Conservation (phyloP, 2,888 invertebrate species). For the Protonemura montana region DNA sequence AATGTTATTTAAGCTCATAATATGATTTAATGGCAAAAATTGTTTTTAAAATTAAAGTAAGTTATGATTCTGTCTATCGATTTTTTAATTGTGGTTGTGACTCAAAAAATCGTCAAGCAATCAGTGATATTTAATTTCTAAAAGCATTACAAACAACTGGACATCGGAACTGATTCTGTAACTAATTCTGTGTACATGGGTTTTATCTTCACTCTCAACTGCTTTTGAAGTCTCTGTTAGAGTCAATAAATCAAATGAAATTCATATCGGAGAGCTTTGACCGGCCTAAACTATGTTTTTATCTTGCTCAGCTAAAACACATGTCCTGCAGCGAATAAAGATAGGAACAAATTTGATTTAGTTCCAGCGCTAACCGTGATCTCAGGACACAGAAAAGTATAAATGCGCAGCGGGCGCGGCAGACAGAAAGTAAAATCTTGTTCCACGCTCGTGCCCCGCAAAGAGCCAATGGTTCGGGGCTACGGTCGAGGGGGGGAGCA, state of each 20-base stretch:
- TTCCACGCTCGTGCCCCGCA: background rate
- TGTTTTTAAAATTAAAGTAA: no score
- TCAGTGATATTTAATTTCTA: no score
- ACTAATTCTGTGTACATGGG: no score
- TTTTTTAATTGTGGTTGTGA: no score
- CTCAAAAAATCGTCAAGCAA: no score
- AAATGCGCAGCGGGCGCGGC: background rate
- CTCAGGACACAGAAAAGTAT: background rate
- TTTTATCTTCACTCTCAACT: no score
- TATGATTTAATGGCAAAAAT: no score
- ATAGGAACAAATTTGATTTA: constrained; percentile 12
- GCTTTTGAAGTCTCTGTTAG: no score
- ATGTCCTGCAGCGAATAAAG: constrained; percentile 4
- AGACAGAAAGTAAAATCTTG: background rate
- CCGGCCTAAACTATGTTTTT: background rate
- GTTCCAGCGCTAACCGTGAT: background rate
- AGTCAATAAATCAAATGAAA: background rate
- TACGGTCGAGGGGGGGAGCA: background rate
- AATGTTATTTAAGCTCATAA: no score
- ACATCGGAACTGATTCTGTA: no score
- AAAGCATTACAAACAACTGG: no score
- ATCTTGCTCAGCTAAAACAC: constrained; percentile 1
- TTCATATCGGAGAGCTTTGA: constrained; percentile 1
- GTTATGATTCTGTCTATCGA: no score
- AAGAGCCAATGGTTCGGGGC: background rate